A percentile compares a stretch with the other conserved stretches of the same genome.
Evolutionary conservation across 2,797 vertebrate species (phyloP).

Genomic region (Poliocrania exsul): DNA sequence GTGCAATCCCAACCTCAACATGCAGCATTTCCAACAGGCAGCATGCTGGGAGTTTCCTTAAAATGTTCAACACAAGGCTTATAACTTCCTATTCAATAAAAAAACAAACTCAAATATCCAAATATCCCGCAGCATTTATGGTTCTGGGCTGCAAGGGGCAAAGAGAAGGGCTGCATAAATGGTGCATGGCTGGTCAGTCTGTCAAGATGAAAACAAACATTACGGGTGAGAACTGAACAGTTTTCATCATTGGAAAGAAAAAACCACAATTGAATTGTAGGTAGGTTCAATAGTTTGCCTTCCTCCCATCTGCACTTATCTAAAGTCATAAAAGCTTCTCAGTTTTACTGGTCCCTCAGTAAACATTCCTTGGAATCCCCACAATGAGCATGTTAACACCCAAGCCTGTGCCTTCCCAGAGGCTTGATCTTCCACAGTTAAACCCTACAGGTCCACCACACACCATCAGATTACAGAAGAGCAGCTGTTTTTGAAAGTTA

Average conservation of each 20-base stretch:
- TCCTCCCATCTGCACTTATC: background rate
- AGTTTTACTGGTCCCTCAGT: background rate
- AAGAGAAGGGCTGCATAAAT: background rate
- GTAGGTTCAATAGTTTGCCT: background rate
- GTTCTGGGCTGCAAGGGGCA: background rate
- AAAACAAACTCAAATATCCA: background rate
- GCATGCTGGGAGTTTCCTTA: background rate
- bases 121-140: background rate
- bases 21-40: background rate
- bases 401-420: rapidly evolving
- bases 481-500: background rate
- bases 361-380: background rate
- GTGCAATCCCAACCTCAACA: background rate
- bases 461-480: background rate
- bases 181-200: background rate
- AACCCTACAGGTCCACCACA: background rate
- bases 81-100: background rate
- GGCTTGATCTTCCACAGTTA: background rate
- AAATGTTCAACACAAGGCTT: background rate
- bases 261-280: background rate
- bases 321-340: background rate
- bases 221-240: background rate
- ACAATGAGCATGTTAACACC: rapidly evolving
- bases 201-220: background rate
- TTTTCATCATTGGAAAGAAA: background rate